Evolutionary conservation across 2,888 invertebrate species (phyloP), one percentile per base, ranked within the genome.

Genomic region (Phasia obesa): DNA sequence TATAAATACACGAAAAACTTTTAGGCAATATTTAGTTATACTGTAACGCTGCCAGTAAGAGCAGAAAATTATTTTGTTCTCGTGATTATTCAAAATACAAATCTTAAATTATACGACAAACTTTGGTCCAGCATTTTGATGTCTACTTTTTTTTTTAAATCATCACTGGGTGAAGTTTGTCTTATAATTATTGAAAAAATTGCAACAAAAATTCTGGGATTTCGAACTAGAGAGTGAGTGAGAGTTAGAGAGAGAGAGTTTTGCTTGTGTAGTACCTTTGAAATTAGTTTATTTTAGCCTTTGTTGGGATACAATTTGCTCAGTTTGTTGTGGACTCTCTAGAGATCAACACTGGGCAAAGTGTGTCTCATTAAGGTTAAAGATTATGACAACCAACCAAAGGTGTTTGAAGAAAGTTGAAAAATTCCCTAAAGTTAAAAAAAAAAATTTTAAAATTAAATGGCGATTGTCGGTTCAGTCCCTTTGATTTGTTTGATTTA

Each of bases 81-180:
- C 15, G 19, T 49, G 21, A 19, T 55, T 53, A 19, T 15, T 9
- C 15, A 47, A 17, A 17, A 17, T 27, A 51, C 15, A n/a, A 15
- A n/a, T 47, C 73, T 74, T 35, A 53, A 78, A 89, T 90, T 90
- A 87, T 90, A 88, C 86, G 89, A 85, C 87, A 87, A 88, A 90
- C 90, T 86, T 89, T 86, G 74, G 86, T 86, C 88, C 88, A 89
- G 86, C 83, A 84, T 27, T 51, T 69, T 89, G 90, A 81, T 87
- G 86, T 75, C 38, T 65, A 27, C 7, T 49, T 25, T 51, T 25
- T 0, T 2, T 35, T 35, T 9, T 11, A 35, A 35, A 59, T 78
- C 90, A 91, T 90, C 90, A 90, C 91, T 90, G 91, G 90, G 90
- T 88, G 86, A 89, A 89, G 91, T 91, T 89, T 90, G 90, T 90